phyloP scores from a whole-genome alignment of 2,113 vertebrate genomes.

The Eonycteris spelaea region DNA sequence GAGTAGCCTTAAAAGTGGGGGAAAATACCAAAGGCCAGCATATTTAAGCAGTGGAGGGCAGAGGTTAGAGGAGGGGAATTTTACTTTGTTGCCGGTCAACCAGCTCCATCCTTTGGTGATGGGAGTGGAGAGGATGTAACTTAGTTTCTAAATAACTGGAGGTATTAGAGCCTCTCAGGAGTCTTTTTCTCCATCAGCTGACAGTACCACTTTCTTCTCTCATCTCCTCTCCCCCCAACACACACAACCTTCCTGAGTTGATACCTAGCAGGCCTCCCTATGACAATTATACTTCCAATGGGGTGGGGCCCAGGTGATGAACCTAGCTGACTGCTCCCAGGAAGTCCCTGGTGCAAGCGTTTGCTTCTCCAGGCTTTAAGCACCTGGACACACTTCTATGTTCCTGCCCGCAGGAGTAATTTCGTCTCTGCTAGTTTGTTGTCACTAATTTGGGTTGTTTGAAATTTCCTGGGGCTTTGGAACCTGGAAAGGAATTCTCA shows the following conservation, averaged over 20 bases:
- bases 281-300: neutral
- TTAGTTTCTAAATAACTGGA: neutral
- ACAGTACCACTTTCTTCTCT: neutral
- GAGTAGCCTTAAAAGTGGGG: neutral
- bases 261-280: neutral
- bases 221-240: neutral
- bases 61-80: neutral
- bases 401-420: neutral
- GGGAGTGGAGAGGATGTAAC: neutral
- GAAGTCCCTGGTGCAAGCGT: neutral
- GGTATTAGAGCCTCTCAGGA: neutral
- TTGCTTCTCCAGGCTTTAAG: neutral
- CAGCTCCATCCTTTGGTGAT: neutral
- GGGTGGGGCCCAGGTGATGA: neutral
- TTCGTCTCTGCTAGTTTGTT: neutral
- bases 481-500: neutral
- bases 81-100: neutral
- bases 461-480: neutral
- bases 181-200: neutral
- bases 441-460: conserved; percentile 8
- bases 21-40: neutral
- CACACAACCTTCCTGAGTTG: neutral
- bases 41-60: neutral
- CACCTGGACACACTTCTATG: neutral
- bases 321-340: neutral